These are phyloP conservation scores for Xerus rutilus DNA, from an alignment of 2,797 vertebrate species.

Conservation along the genomic window DNA sequence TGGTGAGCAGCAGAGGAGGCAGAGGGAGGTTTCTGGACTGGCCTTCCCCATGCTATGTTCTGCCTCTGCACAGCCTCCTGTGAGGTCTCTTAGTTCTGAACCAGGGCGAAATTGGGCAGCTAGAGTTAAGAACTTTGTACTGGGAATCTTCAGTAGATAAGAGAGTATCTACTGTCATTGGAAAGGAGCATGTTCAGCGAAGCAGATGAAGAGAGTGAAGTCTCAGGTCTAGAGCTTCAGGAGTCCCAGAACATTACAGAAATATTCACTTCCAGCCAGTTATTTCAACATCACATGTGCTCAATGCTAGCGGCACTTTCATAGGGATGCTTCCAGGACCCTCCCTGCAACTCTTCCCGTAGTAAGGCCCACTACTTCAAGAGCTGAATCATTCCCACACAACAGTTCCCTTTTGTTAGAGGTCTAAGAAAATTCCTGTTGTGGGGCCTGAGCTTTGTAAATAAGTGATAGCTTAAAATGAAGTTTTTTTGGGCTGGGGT, in stretches of 20 bases:
- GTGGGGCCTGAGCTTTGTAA: neutral
- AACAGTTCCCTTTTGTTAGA: neutral
- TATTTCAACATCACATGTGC: neutral
- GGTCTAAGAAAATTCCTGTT: neutral
- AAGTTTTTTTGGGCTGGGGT: neutral
- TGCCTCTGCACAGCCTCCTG: neutral
- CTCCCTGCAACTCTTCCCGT: neutral
- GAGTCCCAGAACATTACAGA: neutral
- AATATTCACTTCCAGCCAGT: neutral
- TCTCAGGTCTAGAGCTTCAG: neutral
- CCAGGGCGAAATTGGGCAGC: rapidly evolving
- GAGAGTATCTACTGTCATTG: neutral
- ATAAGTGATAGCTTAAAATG: neutral
- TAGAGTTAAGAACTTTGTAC: neutral
- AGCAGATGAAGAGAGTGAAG: neutral
- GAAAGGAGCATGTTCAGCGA: rapidly evolving
- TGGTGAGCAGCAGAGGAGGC: neutral
- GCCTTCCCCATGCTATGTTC: neutral
- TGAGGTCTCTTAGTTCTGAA: neutral
- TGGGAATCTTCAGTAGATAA: neutral
- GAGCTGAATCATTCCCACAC: neutral
- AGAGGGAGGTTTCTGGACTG: neutral
- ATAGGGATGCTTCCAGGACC: neutral
- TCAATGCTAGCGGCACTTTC: neutral
- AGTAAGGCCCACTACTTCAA: neutral